phyloP scores from a whole-genome alignment of 2,888 invertebrate genomes.

The Incurvaria masculella region DNA sequence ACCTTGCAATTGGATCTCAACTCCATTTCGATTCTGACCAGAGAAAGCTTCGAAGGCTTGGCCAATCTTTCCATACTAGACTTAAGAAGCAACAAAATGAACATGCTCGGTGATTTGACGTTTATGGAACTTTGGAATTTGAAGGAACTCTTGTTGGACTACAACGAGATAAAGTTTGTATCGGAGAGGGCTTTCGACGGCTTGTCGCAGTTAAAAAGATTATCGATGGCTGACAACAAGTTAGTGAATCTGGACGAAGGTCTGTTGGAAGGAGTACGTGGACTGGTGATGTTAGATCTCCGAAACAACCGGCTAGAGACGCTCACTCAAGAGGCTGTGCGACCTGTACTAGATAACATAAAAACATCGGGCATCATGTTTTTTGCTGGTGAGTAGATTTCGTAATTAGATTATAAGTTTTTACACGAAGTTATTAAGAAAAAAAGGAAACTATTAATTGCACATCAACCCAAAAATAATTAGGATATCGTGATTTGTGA shows the following conservation, averaged over 20 bases:
- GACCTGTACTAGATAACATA: constrained; percentile 69
- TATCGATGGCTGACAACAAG: constrained; percentile 75
- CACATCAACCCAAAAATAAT: constrained; percentile 18
- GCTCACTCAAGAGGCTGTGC: constrained; percentile 69
- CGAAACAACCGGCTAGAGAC: constrained; percentile 74
- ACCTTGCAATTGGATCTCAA: constrained; percentile 78
- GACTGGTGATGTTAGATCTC: constrained; percentile 72
- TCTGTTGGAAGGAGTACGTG: constrained; percentile 70
- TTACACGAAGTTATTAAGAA: constrained; percentile 3
- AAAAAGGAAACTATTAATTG: constrained; percentile 15
- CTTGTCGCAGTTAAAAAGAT: constrained; percentile 65
- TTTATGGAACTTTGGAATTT: constrained; percentile 77
- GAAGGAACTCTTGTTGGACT: constrained; percentile 66
- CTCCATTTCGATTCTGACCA: constrained; percentile 70
- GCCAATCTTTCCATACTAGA: constrained; percentile 70
- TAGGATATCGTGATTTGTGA: constrained; percentile 19
- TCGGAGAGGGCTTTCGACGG: constrained; percentile 77
- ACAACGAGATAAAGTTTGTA: constrained; percentile 68
- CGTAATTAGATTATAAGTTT: constrained; percentile 6
- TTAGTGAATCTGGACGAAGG: constrained; percentile 69
- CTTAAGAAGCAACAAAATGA: constrained; percentile 70
- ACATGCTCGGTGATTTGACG: constrained; percentile 74
- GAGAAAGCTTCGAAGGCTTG: constrained; percentile 74
- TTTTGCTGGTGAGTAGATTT: constrained; percentile 40
- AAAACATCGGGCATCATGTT: constrained; percentile 41